Percentiles rank a stretch among this genome's conserved stretches.
Evolutionary conservation across 1,140 invertebrate species (phyloP).

Genomic region (Pseudomyrmex flavicornis): DNA sequence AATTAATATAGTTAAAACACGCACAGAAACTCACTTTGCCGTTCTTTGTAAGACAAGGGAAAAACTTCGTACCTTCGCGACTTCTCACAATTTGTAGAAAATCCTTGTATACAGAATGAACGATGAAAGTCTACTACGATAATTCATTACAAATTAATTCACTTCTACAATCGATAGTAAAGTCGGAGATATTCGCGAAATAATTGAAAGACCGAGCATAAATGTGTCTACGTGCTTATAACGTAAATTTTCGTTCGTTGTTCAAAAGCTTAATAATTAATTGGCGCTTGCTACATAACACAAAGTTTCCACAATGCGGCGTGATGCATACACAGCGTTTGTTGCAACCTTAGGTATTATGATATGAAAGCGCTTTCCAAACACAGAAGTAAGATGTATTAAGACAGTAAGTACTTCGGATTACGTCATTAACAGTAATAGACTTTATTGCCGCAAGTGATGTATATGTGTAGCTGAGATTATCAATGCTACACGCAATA

Average conservation of each 20-base stretch:
- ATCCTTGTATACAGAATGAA: too few relatives aligned
- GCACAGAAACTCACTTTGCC: too few relatives aligned
- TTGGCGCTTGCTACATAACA: background rate
- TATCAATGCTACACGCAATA: too few relatives aligned
- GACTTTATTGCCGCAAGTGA: conserved; percentile 16
- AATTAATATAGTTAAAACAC: too few relatives aligned
- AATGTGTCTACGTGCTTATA: background rate
- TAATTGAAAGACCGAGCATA: background rate
- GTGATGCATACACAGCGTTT: background rate
- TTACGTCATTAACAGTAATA: conserved; percentile 7
- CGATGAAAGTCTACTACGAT: too few relatives aligned
- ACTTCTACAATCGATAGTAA: background rate
- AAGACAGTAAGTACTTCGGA: conserved; percentile 20
- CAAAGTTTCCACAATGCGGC: conserved; percentile 9
- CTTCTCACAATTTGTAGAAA: too few relatives aligned
- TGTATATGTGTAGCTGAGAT: too few relatives aligned
- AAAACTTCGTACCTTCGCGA: too few relatives aligned
- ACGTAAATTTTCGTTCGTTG: conserved; percentile 10
- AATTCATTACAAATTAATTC: background rate
- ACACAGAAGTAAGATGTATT: conserved; percentile 15
- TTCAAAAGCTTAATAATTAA: conserved; percentile 18
- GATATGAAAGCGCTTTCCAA: conserved; percentile 16
- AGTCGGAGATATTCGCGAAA: background rate
- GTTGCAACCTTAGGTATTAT: background rate
- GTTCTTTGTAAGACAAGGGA: too few relatives aligned